Evolutionary conservation across 37 sponge, comb jelly and placozoan species (phyloP).

Genomic region (Diacarnus erythraeanus): DNA sequence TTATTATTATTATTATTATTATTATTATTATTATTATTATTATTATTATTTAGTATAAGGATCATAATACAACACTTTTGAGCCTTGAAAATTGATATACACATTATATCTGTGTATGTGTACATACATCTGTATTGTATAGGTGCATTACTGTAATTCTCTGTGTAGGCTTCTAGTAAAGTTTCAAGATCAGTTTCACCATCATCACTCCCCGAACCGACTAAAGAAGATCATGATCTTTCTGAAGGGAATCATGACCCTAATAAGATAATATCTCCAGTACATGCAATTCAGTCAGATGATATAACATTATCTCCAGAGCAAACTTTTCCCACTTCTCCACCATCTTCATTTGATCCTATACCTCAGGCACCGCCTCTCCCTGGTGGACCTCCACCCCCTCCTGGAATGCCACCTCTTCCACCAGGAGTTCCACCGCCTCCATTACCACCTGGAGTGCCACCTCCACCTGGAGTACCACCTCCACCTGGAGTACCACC

Average conservation of each 20-base stretch:
- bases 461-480: slow-evolving; percentile 26
- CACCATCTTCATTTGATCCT: not conserved
- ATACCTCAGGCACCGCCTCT: not conserved
- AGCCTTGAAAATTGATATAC: too few relatives aligned
- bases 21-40: too few relatives aligned
- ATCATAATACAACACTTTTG: too few relatives aligned
- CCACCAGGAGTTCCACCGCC: slow-evolving; percentile 1
- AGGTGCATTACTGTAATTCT: not conserved
- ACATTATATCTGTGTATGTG: not conserved
- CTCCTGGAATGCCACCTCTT: not conserved
- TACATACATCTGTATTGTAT: too few relatives aligned
- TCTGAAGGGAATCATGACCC: not conserved
- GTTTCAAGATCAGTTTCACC: not conserved
- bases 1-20: too few relatives aligned
- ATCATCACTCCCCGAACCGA: not conserved
- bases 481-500: slow-evolving; percentile 34
- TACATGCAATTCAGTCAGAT: too few relatives aligned
- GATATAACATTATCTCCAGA: too few relatives aligned
- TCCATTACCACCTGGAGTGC: not conserved
- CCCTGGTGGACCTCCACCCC: not conserved
- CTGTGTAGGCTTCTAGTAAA: not conserved
- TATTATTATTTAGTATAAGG: too few relatives aligned
- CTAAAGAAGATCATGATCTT: not conserved
- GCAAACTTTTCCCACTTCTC: not conserved
- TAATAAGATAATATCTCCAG: too few relatives aligned